Percentiles rank a stretch among this genome's conserved stretches.
These are phyloP conservation scores for Poecile montanus DNA, from an alignment of 2,797 vertebrate genomes.

Conservation along the genomic window DNA sequence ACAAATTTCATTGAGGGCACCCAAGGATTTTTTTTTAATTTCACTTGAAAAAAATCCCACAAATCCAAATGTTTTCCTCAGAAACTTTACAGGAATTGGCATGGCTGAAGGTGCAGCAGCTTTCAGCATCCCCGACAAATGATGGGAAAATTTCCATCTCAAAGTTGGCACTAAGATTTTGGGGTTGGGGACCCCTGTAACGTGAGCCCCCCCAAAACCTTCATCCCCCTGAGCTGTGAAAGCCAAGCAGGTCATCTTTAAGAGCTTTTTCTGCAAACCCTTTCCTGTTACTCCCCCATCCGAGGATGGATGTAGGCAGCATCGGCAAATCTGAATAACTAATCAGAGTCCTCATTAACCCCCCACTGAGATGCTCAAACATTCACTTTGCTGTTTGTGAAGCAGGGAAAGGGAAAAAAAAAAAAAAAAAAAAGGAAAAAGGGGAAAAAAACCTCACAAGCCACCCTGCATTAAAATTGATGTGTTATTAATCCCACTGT, in stretches of 20 bases:
- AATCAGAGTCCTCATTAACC: slow-evolving; percentile 96
- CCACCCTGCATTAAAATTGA: slow-evolving; percentile 78
- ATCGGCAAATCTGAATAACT: slow-evolving; percentile 84
- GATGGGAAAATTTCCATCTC: background rate
- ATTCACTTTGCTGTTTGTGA: slow-evolving; percentile 85
- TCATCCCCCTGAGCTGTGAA: background rate
- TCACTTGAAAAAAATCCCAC: rapidly evolving
- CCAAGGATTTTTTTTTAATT: background rate
- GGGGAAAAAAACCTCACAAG: rapidly evolving
- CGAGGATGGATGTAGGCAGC: slow-evolving; percentile 74
- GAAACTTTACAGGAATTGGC: background rate
- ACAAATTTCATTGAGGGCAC: background rate
- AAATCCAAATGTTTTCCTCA: background rate
- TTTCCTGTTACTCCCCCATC: slow-evolving; percentile 20
- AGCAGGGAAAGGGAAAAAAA: slow-evolving; percentile 60
- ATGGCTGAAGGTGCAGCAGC: rapidly evolving
- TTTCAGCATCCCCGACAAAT: rapidly evolving
- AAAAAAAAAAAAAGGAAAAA: slow-evolving; percentile 34
- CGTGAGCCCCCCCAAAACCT: background rate
- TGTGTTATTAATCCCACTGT: slow-evolving; percentile 79
- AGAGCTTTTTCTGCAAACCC: slow-evolving; percentile 32
- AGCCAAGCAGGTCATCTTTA: background rate
- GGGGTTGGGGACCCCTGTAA: background rate
- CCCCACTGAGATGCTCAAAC: slow-evolving; percentile 85
- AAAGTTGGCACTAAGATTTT: background rate